Conservation (phyloP, 2,888 invertebrate genomes). For the Empis stercorea region DNA sequence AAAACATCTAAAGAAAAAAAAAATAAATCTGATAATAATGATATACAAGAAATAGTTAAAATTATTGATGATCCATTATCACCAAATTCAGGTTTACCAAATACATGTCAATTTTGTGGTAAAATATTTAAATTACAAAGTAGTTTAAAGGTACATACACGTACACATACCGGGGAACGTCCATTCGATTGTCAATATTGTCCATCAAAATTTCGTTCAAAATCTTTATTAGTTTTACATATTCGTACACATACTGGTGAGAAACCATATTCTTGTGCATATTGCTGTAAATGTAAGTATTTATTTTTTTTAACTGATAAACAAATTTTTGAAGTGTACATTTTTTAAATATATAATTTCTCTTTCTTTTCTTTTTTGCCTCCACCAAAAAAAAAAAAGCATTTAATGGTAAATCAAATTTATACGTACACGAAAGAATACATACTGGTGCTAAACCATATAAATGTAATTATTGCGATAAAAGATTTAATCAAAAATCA, state of each 20-base stretch:
- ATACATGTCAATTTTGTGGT: not conserved
- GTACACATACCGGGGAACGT: not conserved
- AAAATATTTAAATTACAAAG: not conserved
- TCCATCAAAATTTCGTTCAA: not conserved
- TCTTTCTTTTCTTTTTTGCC: too few relatives aligned
- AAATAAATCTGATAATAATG: too few relatives aligned
- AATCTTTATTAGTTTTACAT: not conserved
- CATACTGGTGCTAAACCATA: not conserved
- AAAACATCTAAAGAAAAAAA: too few relatives aligned
- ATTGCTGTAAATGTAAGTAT: not conserved
- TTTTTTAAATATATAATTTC: too few relatives aligned
- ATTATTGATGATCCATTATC: too few relatives aligned
- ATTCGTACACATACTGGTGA: not conserved
- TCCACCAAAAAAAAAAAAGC: too few relatives aligned
- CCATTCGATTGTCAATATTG: not conserved
- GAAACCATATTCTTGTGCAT: not conserved
- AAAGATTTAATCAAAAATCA: not conserved
- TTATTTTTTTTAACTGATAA: too few relatives aligned
- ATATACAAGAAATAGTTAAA: too few relatives aligned
- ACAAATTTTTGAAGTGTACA: too few relatives aligned
- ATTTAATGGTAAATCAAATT: not conserved
- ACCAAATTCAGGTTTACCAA: too few relatives aligned
- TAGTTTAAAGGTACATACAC: not conserved
- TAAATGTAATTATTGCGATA: not conserved
- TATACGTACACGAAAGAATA: not conserved